A percentile compares a stretch with the other conserved stretches of the same genome.
phyloP scores from a whole-genome alignment of 2,888 invertebrate genomes.

The Drosophila differens region DNA sequence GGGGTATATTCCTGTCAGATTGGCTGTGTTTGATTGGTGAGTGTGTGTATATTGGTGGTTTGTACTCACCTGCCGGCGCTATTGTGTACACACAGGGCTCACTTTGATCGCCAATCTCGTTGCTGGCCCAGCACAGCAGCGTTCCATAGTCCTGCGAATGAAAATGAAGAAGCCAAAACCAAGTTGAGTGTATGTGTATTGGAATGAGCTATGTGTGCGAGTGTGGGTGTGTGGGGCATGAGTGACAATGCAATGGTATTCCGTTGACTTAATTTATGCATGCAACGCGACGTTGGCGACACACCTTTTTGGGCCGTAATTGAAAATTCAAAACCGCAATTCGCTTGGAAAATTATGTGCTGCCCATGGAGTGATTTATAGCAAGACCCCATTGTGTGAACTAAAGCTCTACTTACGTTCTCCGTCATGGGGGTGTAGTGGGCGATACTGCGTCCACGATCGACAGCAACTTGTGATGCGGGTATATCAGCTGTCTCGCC shows the following conservation, averaged over 20 bases:
- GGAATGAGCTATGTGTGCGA: slow-evolving; percentile 2
- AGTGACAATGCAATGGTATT: slow-evolving; percentile 73
- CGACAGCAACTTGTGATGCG: slow-evolving; percentile 87
- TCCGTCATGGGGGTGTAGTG: slow-evolving; percentile 91
- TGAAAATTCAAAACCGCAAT: slow-evolving; percentile 83
- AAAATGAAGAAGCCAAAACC: slow-evolving; percentile 20
- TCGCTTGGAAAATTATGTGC: slow-evolving; percentile 84
- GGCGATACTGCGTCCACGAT: slow-evolving; percentile 88
- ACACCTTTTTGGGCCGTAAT: slow-evolving; percentile 74
- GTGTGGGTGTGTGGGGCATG: slow-evolving; percentile 34
- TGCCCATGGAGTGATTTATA: slow-evolving; percentile 56
- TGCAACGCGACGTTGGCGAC: slow-evolving; percentile 66
- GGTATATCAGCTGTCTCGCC: slow-evolving; percentile 90
- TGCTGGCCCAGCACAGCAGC: slow-evolving; percentile 90
- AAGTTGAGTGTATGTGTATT: slow-evolving; percentile 15
- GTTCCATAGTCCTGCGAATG: slow-evolving; percentile 89
- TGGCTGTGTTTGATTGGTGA: not conserved
- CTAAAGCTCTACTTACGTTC: slow-evolving; percentile 83
- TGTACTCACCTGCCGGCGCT: slow-evolving; percentile 89
- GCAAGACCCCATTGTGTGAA: slow-evolving; percentile 31
- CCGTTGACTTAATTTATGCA: slow-evolving; percentile 79
- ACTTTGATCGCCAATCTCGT: slow-evolving; percentile 90
- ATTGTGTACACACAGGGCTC: slow-evolving; percentile 91
- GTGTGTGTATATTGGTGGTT: slow-evolving; percentile 2
- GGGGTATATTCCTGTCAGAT: slow-evolving; percentile 18